These are phyloP conservation scores for Brachionus asplanchnoidis DNA, from an alignment of 1,140 invertebrate species.

Conservation along the genomic window DNA sequence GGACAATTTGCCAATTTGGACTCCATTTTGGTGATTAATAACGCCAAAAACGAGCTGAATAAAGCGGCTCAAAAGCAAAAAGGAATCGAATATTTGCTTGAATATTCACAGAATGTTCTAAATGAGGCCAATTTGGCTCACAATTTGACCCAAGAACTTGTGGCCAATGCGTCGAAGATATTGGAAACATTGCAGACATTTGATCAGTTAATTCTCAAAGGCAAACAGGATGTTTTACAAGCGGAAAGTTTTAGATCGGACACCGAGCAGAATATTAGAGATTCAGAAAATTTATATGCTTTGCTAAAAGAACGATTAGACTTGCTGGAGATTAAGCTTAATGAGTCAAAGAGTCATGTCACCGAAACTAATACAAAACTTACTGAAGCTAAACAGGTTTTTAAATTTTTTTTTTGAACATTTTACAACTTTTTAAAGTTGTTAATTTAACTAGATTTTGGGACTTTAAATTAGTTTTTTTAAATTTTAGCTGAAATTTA, in stretches of 20 bases:
- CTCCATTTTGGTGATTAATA: background rate
- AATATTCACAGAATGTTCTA: background rate
- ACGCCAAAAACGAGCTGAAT: background rate
- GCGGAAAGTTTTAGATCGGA: background rate
- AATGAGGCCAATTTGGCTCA: background rate
- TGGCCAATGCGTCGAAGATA: background rate
- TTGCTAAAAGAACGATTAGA: background rate
- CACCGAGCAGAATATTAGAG: background rate
- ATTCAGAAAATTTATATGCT: background rate
- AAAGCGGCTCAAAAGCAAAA: conserved; percentile 30
- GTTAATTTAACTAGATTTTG: no score
- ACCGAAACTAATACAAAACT: background rate
- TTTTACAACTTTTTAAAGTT: no score
- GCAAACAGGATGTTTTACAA: background rate
- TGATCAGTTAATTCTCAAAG: conserved; percentile 20
- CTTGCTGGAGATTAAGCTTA: background rate
- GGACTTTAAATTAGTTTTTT: no score
- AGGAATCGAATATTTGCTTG: conserved; percentile 24
- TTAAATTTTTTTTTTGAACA: background rate
- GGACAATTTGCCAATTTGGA: background rate
- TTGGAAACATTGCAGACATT: conserved; percentile 6
- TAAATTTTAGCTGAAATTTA: no score
- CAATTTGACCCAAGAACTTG: background rate
- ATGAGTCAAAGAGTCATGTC: background rate
- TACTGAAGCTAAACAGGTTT: background rate